Conservation (phyloP, 2,888 invertebrate species). For the Poecilus cupreus region DNA sequence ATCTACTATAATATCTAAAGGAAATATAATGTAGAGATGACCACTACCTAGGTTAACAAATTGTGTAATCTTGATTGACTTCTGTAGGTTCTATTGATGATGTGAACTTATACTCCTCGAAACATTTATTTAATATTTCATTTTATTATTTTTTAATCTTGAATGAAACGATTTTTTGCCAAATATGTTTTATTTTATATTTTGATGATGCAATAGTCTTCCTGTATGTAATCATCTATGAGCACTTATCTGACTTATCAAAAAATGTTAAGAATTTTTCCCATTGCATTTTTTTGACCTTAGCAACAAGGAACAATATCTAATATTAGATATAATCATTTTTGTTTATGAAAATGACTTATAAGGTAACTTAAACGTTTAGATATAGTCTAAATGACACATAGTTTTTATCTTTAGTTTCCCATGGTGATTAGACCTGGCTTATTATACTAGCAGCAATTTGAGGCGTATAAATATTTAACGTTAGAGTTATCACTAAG, state of each 20-base stretch:
- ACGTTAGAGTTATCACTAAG: conserved; percentile 3
- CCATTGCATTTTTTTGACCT: neutral
- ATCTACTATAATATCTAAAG: too few species aligned
- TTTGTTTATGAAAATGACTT: neutral
- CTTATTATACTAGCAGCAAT: neutral
- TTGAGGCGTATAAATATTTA: conserved; percentile 23
- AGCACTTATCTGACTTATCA: neutral
- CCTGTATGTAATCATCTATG: neutral
- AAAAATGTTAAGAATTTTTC: neutral
- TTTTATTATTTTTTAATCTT: too few species aligned
- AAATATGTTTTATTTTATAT: too few species aligned
- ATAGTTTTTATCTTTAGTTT: conserved; percentile 10
- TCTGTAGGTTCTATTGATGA: too few species aligned
- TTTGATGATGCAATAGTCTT: neutral
- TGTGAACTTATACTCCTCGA: too few species aligned
- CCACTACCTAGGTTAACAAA: too few species aligned
- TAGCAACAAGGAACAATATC: neutral
- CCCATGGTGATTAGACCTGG: conserved; percentile 5
- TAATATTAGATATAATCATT: conserved; percentile 3
- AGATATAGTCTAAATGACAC: neutral
- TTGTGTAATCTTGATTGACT: too few species aligned
- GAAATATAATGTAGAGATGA: too few species aligned
- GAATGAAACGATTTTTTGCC: too few species aligned
- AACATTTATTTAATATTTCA: too few species aligned
- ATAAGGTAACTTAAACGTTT: neutral